These are phyloP conservation scores for Leuctra nigra DNA, from an alignment of 2,888 invertebrate genomes.

Conservation along the genomic window DNA sequence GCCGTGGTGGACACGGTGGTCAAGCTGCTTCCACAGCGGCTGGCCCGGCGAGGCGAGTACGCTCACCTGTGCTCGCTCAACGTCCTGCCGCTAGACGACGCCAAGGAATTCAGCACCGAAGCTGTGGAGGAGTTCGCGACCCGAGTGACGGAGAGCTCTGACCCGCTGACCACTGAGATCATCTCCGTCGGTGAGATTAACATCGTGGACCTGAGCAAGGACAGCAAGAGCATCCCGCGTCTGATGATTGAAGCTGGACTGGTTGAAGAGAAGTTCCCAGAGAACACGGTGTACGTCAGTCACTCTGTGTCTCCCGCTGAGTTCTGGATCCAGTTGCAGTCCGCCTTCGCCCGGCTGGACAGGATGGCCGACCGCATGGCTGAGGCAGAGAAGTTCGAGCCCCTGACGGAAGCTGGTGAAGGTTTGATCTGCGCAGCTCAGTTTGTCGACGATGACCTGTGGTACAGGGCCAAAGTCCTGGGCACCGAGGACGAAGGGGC, in stretches of 20 bases:
- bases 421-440: slow-evolving; percentile 57
- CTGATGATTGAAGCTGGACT: slow-evolving; percentile 33
- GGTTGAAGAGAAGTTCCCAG: slow-evolving; percentile 32
- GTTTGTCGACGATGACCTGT: slow-evolving; percentile 56
- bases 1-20: slow-evolving; percentile 61
- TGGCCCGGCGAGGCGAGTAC: slow-evolving; percentile 49
- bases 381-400: slow-evolving; percentile 48
- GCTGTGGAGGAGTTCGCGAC: slow-evolving; percentile 50
- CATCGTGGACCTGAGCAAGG: slow-evolving; percentile 40
- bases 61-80: slow-evolving; percentile 61
- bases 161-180: slow-evolving; percentile 32
- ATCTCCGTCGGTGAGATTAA: slow-evolving; percentile 37
- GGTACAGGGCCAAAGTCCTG: slow-evolving; percentile 62
- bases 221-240: slow-evolving; percentile 35
- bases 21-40: slow-evolving; percentile 53
- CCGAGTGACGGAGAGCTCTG: slow-evolving; percentile 23
- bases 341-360: slow-evolving; percentile 50
- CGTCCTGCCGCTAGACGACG: slow-evolving; percentile 54
- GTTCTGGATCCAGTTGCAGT: slow-evolving; percentile 68
- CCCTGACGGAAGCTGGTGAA: slow-evolving; percentile 42
- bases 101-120: slow-evolving; percentile 60
- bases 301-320: slow-evolving; percentile 61
- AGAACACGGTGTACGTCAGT: slow-evolving; percentile 51
- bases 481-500: slow-evolving; percentile 47
- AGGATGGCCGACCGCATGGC: slow-evolving; percentile 52